Conservation (phyloP, 2,888 invertebrate genomes). For the Ophion obscuratus region DNA sequence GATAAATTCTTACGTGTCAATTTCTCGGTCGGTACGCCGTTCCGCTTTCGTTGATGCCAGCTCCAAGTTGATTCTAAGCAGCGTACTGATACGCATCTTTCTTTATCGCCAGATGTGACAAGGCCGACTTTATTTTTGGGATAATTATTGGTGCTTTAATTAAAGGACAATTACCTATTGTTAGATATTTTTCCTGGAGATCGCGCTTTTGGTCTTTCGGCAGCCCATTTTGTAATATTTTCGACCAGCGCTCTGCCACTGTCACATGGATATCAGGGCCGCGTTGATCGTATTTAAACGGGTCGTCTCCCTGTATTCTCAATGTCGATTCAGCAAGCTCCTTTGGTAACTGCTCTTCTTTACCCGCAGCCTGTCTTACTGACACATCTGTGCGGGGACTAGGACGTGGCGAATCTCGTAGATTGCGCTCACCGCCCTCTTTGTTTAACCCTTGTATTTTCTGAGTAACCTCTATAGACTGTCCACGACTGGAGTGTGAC, state of each 20-base stretch:
- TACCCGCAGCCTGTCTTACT: conserved; percentile 32
- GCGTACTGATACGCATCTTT: conserved; percentile 49
- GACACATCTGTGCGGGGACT: conserved; percentile 19
- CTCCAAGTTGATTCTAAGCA: conserved; percentile 55
- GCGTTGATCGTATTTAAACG: conserved; percentile 22
- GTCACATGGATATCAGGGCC: conserved; percentile 58
- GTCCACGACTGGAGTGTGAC: conserved; percentile 41
- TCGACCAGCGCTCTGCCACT: conserved; percentile 59
- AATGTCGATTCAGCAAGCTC: conserved; percentile 53
- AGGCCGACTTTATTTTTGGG: conserved; percentile 46
- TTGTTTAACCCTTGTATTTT: conserved; percentile 31
- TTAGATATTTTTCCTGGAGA: conserved; percentile 55
- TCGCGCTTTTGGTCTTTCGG: conserved; percentile 55
- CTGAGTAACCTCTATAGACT: neutral
- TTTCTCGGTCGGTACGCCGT: conserved; percentile 25
- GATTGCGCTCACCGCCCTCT: conserved; percentile 54
- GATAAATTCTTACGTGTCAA: conserved; percentile 46
- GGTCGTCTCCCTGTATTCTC: conserved; percentile 26
- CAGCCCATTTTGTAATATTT: conserved; percentile 52
- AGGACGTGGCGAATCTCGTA: conserved; percentile 53
- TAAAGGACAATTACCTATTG: conserved; percentile 53
- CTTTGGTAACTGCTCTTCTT: conserved; percentile 6
- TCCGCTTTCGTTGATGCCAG: conserved; percentile 53
- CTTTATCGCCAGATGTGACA: conserved; percentile 44
- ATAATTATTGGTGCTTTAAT: conserved; percentile 54